Evolutionary conservation across 2,888 invertebrate species (phyloP), one percentile per base, ranked within the genome.

Genomic region (Laothoe populi): DNA sequence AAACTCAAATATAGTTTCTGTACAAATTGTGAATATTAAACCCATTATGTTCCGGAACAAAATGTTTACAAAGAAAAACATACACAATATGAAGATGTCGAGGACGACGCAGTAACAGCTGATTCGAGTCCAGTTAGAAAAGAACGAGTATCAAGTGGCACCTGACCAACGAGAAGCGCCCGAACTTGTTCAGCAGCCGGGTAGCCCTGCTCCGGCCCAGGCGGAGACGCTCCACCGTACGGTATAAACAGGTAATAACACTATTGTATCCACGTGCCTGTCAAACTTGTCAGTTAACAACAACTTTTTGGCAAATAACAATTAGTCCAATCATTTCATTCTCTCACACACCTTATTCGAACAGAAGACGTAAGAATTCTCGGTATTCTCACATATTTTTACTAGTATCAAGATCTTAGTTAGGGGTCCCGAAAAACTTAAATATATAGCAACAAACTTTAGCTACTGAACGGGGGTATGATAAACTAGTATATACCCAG

Each of bases 111-210:
- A 77, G 81, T 77, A 86, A 84, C 91, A 91, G 91, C 90, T 92
- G 91, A 90, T 88, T 78, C 78, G 75, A 87, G 85, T 90, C 90
- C 91, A 90, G 92, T 92, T 91, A 92, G 91, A 89, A 87, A 83
- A 87, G 90, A 89, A 91, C 91, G 79, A 85, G 91, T 90, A 88
- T 89, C 84, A 83, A 86, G 87, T 86, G 87, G 87, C 89, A 91
- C 90, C 89, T 89, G 90, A 89, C 82, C 82, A 86, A 78, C 83
- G 84, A 84, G 87, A 87, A 88, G 88, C 87, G 89, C 81, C 88
- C 86, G 85, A 88, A 91, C 92, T 90, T 81, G 92, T 91, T 87
- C 87, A 86, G 86, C 84, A 87, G 84, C 85, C 82, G 77, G 79
- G 76, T 75, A 72, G 78, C 86, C 82, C 83, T 81, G 83, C 77